Percentiles rank a stretch among this genome's conserved stretches.
phyloP scores from a whole-genome alignment of 2,797 vertebrate genomes.

The Mareca strepera region DNA sequence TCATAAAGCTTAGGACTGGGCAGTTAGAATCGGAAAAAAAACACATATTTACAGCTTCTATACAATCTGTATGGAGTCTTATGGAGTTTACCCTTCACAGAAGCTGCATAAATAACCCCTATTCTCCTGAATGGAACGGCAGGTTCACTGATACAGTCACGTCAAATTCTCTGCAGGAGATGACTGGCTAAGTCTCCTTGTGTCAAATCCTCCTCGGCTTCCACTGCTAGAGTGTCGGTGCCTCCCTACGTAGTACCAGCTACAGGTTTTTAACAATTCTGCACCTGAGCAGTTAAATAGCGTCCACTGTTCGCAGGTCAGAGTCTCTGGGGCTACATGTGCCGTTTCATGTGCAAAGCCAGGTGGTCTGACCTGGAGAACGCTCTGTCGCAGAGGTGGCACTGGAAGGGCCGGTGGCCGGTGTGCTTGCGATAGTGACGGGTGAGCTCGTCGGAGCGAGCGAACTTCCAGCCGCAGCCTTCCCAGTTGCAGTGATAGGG shows the following conservation, averaged over 20 bases:
- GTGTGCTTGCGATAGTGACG: slow-evolving; percentile 97
- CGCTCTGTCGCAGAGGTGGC: slow-evolving; percentile 93
- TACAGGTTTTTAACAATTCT: slow-evolving; percentile 23
- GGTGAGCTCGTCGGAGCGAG: slow-evolving; percentile 93
- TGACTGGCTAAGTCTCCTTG: slow-evolving; percentile 21
- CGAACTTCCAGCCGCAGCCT: slow-evolving; percentile 96
- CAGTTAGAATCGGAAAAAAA: background rate
- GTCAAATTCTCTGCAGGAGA: slow-evolving; percentile 14
- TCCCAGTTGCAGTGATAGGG: slow-evolving; percentile 98
- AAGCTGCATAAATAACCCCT: slow-evolving; percentile 79
- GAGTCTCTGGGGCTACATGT: slow-evolving; percentile 83
- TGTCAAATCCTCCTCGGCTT: background rate
- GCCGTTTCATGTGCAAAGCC: slow-evolving; percentile 95
- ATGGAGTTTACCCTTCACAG: slow-evolving; percentile 21
- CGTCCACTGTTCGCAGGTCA: background rate
- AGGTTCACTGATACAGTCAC: background rate
- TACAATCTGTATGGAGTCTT: slow-evolving; percentile 56
- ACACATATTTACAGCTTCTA: slow-evolving; percentile 53
- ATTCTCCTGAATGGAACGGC: background rate
- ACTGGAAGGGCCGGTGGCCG: slow-evolving; percentile 94
- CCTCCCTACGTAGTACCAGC: slow-evolving; percentile 79
- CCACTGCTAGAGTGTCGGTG: background rate
- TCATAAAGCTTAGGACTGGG: slow-evolving; percentile 51
- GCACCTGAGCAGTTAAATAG: slow-evolving; percentile 12
- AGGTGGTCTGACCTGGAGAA: slow-evolving; percentile 97